A percentile compares a stretch with the other conserved stretches of the same genome.
These are phyloP conservation scores for Junco hyemalis DNA, from an alignment of 2,113 vertebrate species.

Conservation along the genomic window DNA sequence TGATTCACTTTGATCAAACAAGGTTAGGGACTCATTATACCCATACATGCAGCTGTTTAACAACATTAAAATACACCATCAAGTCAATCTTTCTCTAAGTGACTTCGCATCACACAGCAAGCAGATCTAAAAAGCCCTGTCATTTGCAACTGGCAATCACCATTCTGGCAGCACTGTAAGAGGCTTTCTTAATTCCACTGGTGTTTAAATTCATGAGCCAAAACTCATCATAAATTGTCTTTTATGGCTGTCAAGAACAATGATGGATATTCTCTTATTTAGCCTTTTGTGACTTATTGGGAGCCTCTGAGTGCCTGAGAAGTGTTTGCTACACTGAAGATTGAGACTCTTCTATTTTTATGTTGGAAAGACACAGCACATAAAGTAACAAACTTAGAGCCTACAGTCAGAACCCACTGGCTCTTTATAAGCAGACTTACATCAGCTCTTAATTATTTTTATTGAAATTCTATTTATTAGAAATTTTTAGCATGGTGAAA, in stretches of 20 bases:
- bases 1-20: slow-evolving; percentile 33
- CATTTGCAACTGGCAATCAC: slow-evolving; percentile 40
- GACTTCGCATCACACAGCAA: neutral
- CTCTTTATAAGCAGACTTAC: neutral
- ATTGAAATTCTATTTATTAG: neutral
- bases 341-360: neutral
- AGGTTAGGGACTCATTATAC: slow-evolving; percentile 26
- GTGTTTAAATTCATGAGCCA: slow-evolving; percentile 36
- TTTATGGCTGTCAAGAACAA: slow-evolving; percentile 26
- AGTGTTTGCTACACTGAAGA: neutral
- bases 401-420: neutral
- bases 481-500: neutral
- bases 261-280: neutral
- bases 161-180: neutral
- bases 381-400: neutral
- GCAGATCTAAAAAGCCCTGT: slow-evolving; percentile 18
- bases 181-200: slow-evolving; percentile 36
- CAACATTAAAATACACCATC: slow-evolving; percentile 32
- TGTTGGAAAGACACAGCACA: neutral
- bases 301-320: neutral
- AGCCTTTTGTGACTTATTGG: neutral
- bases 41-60: neutral
- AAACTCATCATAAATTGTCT: slow-evolving; percentile 16
- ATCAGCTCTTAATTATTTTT: neutral
- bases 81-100: slow-evolving; percentile 20